Base-by-base conservation (phyloP, 2,797 vertebrate genomes). In the Enteromius anoplus region DNA sequence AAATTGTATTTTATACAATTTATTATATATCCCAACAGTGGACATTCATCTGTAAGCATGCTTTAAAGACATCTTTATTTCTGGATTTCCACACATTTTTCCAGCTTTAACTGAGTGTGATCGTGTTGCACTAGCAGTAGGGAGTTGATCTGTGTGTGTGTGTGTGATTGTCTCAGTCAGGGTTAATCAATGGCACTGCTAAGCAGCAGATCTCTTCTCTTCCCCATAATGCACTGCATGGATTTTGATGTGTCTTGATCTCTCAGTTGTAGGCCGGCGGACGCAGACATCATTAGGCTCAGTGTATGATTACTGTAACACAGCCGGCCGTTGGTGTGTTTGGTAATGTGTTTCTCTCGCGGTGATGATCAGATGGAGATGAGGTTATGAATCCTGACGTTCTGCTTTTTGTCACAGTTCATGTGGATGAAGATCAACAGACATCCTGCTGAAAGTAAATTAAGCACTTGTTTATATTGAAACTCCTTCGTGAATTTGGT, bases 191-290 rank as follows among this genome's bases (percentile, higher is more conserved):
- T 68, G 72, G n/a, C 81, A 17, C 66, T 51, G 21, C 15, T 15
- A 65, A 69, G 29, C 47, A 79, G 64, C 2, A 12, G 10, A 55
- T 85, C 71, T n/a, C 68, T 45, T 5, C 53, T 76, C 66, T 85
- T 51, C 53, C 66, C 78, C 75, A 47, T 88, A 87, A 88, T 89
- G 87, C 86, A 84, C 80, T 69, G 78, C 76, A 87, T 91, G 80
- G 53, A 85, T 88, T 91, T 88, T 78, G 78, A 90, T 88, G 82
- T 89, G 75, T 71, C 71, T 85, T 89, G 78, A 90, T 92, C 78
- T 76, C 75, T 88, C 85, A 88, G 65, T 87, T 86, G 78, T 86
- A 3, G 60, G 51, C 84, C 83, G 76, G 26, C 81, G 82, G 62
- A 83, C 84, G 84, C 75, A 86, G 88, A 72, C 75, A 15, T 68